These are phyloP conservation scores for Erethizon dorsatum DNA, from an alignment of 2,797 vertebrate species.

Conservation along the genomic window DNA sequence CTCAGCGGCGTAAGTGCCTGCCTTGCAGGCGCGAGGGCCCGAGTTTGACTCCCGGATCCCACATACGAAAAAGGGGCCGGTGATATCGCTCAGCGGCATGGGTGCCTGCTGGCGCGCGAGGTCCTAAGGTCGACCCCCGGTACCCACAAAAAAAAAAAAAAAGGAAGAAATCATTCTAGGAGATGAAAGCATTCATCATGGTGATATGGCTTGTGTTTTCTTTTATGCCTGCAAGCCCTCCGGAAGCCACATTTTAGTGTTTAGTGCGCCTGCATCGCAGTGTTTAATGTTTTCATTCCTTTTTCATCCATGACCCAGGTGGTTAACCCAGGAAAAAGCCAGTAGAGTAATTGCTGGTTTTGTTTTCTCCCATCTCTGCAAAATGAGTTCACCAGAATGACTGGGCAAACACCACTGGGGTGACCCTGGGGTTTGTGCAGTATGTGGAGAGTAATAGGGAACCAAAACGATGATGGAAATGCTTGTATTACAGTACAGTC, in stretches of 20 bases:
- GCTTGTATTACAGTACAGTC: background rate
- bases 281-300: slow-evolving; percentile 38
- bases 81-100: no score
- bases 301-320: background rate
- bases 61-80: no score
- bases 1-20: no score
- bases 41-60: no score
- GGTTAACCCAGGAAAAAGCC: slow-evolving; percentile 26
- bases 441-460: background rate
- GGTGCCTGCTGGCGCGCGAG: no score
- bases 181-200: background rate
- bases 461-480: background rate
- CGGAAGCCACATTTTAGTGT: slow-evolving; percentile 52
- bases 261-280: background rate
- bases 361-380: background rate
- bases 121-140: no score
- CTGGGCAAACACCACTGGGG: background rate
- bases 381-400: background rate
- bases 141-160: no score
- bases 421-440: background rate
- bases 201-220: background rate
- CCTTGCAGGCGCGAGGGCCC: no score
- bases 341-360: background rate
- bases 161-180: slow-evolving; percentile 43
- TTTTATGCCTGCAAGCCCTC: slow-evolving; percentile 27